These are phyloP conservation scores for Beris morrisii DNA, from an alignment of 2,888 invertebrate genomes.

Conservation along the genomic window DNA sequence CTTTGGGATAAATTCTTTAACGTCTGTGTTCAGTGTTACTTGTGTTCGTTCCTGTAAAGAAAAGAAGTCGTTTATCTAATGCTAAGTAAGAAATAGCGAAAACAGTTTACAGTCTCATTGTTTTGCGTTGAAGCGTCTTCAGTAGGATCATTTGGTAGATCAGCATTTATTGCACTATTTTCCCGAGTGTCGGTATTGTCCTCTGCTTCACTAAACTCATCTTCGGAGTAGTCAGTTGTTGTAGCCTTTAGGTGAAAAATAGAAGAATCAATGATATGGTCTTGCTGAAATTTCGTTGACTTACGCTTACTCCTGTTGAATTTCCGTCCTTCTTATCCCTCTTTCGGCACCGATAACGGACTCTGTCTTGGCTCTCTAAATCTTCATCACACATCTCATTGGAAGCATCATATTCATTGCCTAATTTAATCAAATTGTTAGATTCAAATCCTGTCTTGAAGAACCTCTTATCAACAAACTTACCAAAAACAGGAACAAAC, in stretches of 20 bases:
- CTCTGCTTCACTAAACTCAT: constrained; percentile 36
- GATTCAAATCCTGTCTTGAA: neutral
- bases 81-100: neutral
- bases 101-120: constrained; percentile 35
- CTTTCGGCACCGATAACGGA: constrained; percentile 31
- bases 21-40: constrained; percentile 38
- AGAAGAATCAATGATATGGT: too few species aligned
- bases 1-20: constrained; percentile 39
- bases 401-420: constrained; percentile 29
- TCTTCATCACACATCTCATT: constrained; percentile 25
- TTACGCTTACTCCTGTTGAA: constrained; percentile 38
- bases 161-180: neutral
- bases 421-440: neutral
- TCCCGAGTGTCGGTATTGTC: constrained; percentile 6
- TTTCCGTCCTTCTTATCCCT: constrained; percentile 27
- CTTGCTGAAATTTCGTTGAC: neutral
- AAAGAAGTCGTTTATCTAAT: neutral
- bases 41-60: constrained; percentile 31
- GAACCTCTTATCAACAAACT: neutral
- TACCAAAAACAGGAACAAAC: constrained; percentile 39
- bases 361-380: constrained; percentile 31
- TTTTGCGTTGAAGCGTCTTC: constrained; percentile 9
- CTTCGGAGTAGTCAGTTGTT: constrained; percentile 39
- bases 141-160: neutral
- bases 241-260: constrained; percentile 30